phyloP scores from a whole-genome alignment of 53 echinoderm and acorn worm species.

The Luidia sarsii region DNA sequence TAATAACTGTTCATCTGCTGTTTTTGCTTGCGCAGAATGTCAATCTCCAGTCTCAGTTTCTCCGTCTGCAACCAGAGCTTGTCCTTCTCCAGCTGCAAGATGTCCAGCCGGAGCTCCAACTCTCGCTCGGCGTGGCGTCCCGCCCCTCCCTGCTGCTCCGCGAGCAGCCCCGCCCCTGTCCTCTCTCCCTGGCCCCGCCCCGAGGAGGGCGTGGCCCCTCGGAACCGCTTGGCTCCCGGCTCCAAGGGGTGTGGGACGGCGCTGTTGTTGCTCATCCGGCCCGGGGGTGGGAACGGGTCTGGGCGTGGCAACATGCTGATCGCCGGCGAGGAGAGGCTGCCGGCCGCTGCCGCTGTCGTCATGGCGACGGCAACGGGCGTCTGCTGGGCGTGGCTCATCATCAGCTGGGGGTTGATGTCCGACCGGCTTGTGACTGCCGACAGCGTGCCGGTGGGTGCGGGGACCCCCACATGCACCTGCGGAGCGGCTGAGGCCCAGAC shows the following conservation, averaged over 20 bases:
- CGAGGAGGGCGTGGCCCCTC: not conserved
- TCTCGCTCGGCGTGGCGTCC: constrained; percentile 1
- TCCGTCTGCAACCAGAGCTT: constrained; percentile 46
- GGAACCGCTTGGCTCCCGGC: constrained; percentile 4
- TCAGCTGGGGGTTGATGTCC: too few species aligned
- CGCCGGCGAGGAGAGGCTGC: not conserved
- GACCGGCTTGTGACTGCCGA: too few species aligned
- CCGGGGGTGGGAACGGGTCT: too few species aligned
- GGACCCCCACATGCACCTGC: too few species aligned
- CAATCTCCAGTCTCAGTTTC: constrained; percentile 42
- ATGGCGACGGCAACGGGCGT: not conserved
- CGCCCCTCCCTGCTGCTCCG: not conserved
- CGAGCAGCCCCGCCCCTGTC: too few species aligned
- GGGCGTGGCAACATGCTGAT: too few species aligned
- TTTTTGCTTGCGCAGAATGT: constrained; percentile 38
- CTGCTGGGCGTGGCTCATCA: not conserved
- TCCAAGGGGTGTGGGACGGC: not conserved
- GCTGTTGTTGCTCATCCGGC: too few species aligned
- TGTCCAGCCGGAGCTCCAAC: constrained; percentile 27
- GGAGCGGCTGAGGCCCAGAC: too few species aligned
- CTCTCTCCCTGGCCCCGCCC: too few species aligned
- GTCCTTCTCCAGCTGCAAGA: constrained; percentile 38
- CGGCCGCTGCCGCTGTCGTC: not conserved
- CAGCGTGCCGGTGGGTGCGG: too few species aligned
- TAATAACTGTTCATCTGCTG: constrained; percentile 14